Evolutionary conservation across 2,113 vertebrate genomes (phyloP).

Genomic region (Sebastes fasciatus): DNA sequence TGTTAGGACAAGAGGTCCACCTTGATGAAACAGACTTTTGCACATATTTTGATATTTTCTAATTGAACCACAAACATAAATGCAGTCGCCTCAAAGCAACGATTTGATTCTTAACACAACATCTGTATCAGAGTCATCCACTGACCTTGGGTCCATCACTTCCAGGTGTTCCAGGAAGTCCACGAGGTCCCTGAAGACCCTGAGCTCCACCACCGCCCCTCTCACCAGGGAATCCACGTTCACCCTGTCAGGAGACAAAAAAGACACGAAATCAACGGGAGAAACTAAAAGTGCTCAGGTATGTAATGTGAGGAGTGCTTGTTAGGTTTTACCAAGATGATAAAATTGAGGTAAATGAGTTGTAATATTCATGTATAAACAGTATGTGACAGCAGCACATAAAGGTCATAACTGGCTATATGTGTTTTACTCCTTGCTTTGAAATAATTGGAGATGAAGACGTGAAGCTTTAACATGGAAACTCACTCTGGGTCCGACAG

Average conservation of each 20-base stretch:
- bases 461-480: constrained; percentile 7
- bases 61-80: neutral
- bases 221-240: constrained; percentile 97
- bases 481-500: constrained; percentile 94
- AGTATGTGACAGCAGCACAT: neutral
- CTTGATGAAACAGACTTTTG: neutral
- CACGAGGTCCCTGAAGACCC: constrained; percentile 93
- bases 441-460: neutral
- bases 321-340: neutral
- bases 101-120: neutral
- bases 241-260: constrained; percentile 84
- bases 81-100: neutral
- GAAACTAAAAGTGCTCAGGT: neutral
- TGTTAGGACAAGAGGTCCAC: neutral
- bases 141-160: constrained; percentile 96
- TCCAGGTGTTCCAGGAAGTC: constrained; percentile 96
- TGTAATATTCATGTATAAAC: neutral
- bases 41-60: neutral
- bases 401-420: neutral
- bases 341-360: neutral
- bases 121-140: constrained; percentile 1
- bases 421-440: neutral
- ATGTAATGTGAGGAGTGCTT: neutral
- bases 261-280: neutral
- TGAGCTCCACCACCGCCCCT: constrained; percentile 92